Conservation (phyloP, 2,113 vertebrate species). For the Chitala chitala region DNA sequence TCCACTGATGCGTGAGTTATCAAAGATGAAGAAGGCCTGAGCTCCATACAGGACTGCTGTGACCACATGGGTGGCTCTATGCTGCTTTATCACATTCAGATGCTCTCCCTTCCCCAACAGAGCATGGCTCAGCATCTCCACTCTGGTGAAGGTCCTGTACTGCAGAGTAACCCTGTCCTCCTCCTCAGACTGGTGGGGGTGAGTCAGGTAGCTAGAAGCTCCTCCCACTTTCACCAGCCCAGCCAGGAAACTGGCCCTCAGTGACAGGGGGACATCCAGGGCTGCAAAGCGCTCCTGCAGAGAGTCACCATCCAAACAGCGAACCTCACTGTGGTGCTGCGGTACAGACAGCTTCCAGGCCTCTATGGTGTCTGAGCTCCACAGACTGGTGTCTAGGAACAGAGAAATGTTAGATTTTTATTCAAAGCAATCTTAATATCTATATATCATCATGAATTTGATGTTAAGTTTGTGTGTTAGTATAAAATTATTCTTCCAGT, state of each 20-base stretch:
- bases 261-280: conserved; percentile 12
- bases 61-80: conserved; percentile 31
- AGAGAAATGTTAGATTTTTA: background rate
- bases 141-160: conserved; percentile 28
- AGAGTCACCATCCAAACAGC: conserved; percentile 19
- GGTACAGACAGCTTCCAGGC: conserved; percentile 14
- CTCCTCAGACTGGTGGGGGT: conserved; percentile 7
- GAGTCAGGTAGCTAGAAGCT: conserved; percentile 26
- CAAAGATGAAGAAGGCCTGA: conserved; percentile 28
- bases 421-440: background rate
- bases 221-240: conserved; percentile 21
- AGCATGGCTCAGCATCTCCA: conserved; percentile 31
- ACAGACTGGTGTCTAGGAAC: background rate
- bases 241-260: conserved; percentile 20
- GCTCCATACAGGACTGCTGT: conserved; percentile 28
- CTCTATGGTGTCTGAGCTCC: background rate
- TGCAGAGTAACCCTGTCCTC: conserved; percentile 25
- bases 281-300: conserved; percentile 22
- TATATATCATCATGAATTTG: background rate
- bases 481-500: too few species aligned
- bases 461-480: too few species aligned
- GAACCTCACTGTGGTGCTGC: background rate
- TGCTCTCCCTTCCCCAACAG: background rate
- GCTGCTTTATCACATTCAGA: background rate
- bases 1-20: background rate